Evolutionary conservation across 1,140 invertebrate species (phyloP), one percentile per base, ranked within the genome.

Genomic region (Ooceraea biroi): DNA sequence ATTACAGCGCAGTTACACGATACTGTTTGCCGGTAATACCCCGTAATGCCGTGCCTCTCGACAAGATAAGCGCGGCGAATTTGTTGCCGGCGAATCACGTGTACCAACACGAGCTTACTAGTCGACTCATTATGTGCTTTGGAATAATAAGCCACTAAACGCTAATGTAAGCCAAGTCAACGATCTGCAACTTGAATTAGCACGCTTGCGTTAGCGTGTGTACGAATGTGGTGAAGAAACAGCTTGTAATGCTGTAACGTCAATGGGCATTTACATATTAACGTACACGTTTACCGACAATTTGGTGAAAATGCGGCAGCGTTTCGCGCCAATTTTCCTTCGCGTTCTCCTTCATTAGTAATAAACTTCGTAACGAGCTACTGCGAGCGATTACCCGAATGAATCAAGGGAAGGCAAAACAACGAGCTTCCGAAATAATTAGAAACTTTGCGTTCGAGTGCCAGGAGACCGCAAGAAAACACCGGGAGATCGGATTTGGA

Each of bases 81-180:
- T 80, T 58, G 65, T 80, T 71, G 52, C 52, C 55, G 76, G 55
- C 65, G 76, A 80, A 80, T 80, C 76, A 80, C 65, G 65, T 71
- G 41, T 22, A 11, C 65, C 41, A 19, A 41, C 50, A 30, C 52
- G 52, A 25, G 50, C 65, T 46, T n/a, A 27, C 19, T 44, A 71
- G 22, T 71, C 65, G 25, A 22, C 19, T 65, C 76, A 80, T 80
- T 80, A 80, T 80, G 65, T 58, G 65, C 50, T 80, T 80, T 80
- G 65, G 76, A 57, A 71, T 80, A 69, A 80, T 80, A 80, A 80
- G 76, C 50, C n/a, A 46, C 76, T 80, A 71, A 71, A 36, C 76
- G 65, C 50, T 25, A 27, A 50, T 19, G 50, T 44, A 57, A 57
- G 63, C 36, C 27, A 44, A 78, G 19, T 48, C 30, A 55, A 44